Percentiles rank a stretch among this genome's conserved stretches.
These are phyloP conservation scores for Myocastor coypus DNA, from an alignment of 2,113 vertebrate genomes.

Conservation along the genomic window DNA sequence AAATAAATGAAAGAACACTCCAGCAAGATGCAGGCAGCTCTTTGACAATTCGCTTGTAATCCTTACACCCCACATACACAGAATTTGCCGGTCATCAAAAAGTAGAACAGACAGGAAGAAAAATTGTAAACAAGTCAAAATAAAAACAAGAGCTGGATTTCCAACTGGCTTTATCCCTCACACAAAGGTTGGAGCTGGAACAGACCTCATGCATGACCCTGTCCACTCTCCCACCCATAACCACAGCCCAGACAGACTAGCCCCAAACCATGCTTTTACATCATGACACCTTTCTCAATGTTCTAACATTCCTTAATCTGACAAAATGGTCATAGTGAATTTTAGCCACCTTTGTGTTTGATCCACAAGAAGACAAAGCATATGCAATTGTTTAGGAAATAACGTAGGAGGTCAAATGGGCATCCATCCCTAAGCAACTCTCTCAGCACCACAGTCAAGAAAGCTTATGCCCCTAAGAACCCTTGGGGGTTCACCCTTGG, in stretches of 20 bases:
- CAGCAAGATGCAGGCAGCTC: neutral
- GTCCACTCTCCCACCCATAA: neutral
- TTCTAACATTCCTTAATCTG: neutral
- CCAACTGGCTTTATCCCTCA: slow-evolving; percentile 54
- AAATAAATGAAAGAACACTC: slow-evolving; percentile 65
- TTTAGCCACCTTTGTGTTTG: neutral
- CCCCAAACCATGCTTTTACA: neutral
- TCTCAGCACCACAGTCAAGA: neutral
- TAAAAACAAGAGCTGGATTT: slow-evolving; percentile 65
- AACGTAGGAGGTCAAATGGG: neutral
- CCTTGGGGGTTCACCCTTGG: neutral
- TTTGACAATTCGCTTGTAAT: slow-evolving; percentile 39
- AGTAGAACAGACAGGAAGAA: neutral
- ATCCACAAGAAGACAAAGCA: neutral
- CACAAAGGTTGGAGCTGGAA: neutral
- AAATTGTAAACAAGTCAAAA: slow-evolving; percentile 66
- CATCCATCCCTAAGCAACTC: neutral
- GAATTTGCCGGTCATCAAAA: slow-evolving; percentile 2
- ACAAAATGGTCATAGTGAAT: neutral
- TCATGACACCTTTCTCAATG: neutral
- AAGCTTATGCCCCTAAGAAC: neutral
- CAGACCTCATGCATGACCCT: neutral
- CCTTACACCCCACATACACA: slow-evolving; percentile 56
- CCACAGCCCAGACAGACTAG: neutral
- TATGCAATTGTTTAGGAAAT: neutral